Percentiles rank a stretch among this genome's conserved stretches.
phyloP scores from a whole-genome alignment of 92 coral and sea anemone species.

The Pocillopora meandrina region DNA sequence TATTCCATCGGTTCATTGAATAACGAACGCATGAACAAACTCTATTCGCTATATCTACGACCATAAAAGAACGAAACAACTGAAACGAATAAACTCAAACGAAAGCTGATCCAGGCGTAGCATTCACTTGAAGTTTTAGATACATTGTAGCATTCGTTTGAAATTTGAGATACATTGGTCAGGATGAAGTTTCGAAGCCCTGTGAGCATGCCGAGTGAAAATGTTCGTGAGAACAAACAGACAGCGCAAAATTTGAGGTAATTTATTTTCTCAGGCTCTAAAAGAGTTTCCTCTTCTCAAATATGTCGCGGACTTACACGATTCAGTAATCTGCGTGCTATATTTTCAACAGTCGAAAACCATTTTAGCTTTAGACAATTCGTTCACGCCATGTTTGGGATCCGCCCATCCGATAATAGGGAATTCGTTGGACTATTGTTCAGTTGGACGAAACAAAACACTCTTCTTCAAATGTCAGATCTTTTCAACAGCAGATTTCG shows the following conservation, averaged over 20 bases:
- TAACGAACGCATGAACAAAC: slow-evolving; percentile 26
- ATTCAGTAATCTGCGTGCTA: neutral
- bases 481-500: too few species aligned
- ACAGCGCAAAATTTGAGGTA: slow-evolving; percentile 21
- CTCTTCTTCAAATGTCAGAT: too few species aligned
- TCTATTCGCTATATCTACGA: neutral
- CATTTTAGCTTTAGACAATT: neutral
- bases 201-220: neutral
- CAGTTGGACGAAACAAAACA: too few species aligned
- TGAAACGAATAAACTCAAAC: slow-evolving; percentile 17
- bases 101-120: neutral
- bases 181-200: slow-evolving; percentile 38
- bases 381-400: neutral
- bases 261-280: neutral
- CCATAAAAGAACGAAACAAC: neutral
- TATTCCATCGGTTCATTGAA: slow-evolving; percentile 31
- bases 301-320: neutral
- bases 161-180: neutral
- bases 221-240: neutral
- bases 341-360: slow-evolving; percentile 14
- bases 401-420: neutral
- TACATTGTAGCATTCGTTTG: neutral
- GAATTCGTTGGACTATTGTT: neutral
- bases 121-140: neutral
- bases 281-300: neutral